Base-by-base conservation (phyloP, 2,888 invertebrate species). In the Drosophila kambysellisi region DNA sequence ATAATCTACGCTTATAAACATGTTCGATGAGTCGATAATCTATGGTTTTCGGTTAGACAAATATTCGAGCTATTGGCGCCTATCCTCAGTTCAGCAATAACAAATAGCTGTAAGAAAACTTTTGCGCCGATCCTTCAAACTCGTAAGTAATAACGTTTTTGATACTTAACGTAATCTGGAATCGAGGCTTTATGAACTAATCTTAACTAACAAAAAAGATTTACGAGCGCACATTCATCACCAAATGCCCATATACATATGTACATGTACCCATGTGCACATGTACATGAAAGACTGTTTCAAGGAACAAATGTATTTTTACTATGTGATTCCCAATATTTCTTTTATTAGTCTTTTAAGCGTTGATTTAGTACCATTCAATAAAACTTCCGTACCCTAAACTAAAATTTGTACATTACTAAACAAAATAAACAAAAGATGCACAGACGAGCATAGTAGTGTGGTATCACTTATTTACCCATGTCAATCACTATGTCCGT, bases 381-480 rank as follows among this genome's bases (percentile, higher is more conserved):
- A 17, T 9, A 46, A 4, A 51, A 8, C 30, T 17, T 51, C 7
- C 17, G 32, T 29, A 41, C 20, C 17, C 11, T 4, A 9, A 59
- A 17, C 30, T 6, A 15, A 32, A 35, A 51, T 41, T 15, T 57
- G 17, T 20, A 41, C 52, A 32, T 32, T 35, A 7, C 51, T 43
- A 32, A 29, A 29, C 37, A 20, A 39, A 20, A 7, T n/a, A 53
- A 43, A 30, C 70, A 43, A 43, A 39, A 54, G 17, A 33, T 6
- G 32, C 32, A 35, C 30, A 29, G 48, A n/a, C 60, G n/a, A 58
- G 52, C 30, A 30, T 15, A n/a, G 56, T 58, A 63, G 33, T 53
- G 39, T 53, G 41, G 30, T 37, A 53, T 12, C 52, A 56, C 48
- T 74, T 73, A 69, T 89, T 70, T 77, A 81, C 82, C 84, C 88